Base-by-base conservation (phyloP, 2,888 invertebrate species). In the Drosophila subquinaria region DNA sequence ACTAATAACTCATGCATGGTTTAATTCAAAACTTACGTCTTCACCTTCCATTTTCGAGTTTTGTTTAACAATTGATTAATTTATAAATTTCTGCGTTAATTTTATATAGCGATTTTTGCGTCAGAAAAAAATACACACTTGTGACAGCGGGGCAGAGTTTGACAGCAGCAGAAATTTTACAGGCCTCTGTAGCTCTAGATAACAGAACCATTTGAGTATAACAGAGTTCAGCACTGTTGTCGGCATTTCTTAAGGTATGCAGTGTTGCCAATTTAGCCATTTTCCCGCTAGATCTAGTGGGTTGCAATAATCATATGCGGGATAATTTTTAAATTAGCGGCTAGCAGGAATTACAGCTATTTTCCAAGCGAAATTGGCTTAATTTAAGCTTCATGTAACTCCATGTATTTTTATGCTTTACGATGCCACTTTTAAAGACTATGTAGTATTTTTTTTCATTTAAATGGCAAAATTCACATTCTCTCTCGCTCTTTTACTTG, bases 41-140 rank as follows among this genome's bases (percentile, higher is more conserved):
- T 84, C 83, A 9, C 73, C 79, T 51, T 84, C 84, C 84, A 84
- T 84, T 47, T 51, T 76, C 11, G 20, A 33, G 53, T 64, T 36
- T 66, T 65, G 53, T 56, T 45, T 20, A 50, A 53, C 35, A 30
- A 59, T 30, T 35, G 3, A 53, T 15, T 48, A 59, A 51, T 52
- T 51, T 59, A 43, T 33, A 23, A 64, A 52, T 71, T 73, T 60
- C 35, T 42, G 13, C 20, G 8, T 15, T 56, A 42, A 2, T 38
- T 66, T 64, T 66, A 59, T 53, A 27, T 45, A 13, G 9, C 17
- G 48, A 81, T 70, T 79, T 88, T 84, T 88, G 73, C 83, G 82
- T 88, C 82, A 80, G 84, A 74, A 70, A 80, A 56, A 79, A 64
- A 27, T 69, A 51, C 69, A 73, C 50, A 66, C 73, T 63, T 35